phyloP scores from a whole-genome alignment of 2,797 vertebrate species.

The Onychomys arenicola region DNA sequence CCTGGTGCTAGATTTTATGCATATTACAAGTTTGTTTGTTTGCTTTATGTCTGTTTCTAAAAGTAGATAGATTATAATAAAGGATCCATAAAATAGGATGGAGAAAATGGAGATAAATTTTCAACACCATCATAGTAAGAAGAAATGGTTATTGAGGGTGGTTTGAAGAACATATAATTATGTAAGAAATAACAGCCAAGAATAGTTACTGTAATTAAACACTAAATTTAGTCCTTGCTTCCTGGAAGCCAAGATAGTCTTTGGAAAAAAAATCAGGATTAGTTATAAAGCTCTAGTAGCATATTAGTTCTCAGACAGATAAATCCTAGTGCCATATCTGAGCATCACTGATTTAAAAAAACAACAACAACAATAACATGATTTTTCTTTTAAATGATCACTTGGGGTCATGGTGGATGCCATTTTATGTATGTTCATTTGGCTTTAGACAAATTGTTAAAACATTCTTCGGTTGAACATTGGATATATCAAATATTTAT shows the following conservation, averaged over 20 bases:
- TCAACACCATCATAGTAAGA: slow-evolving; percentile 58
- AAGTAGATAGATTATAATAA: slow-evolving; percentile 63
- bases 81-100: slow-evolving; percentile 37
- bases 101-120: slow-evolving; percentile 72
- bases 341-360: neutral
- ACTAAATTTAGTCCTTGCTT: slow-evolving; percentile 73
- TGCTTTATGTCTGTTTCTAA: slow-evolving; percentile 66
- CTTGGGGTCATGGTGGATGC: neutral
- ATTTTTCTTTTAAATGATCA: neutral
- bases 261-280: slow-evolving; percentile 48
- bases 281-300: slow-evolving; percentile 5
- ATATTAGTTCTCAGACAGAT: slow-evolving; percentile 42
- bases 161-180: slow-evolving; percentile 72
- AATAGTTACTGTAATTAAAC: slow-evolving; percentile 73
- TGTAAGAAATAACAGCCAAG: slow-evolving; percentile 71
- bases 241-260: slow-evolving; percentile 62
- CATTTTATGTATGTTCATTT: slow-evolving; percentile 24
- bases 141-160: slow-evolving; percentile 54
- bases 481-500: slow-evolving; percentile 5
- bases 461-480: slow-evolving; percentile 25
- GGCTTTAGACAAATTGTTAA: slow-evolving; percentile 38
- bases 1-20: slow-evolving; percentile 37
- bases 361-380: no score
- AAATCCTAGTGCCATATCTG: slow-evolving; percentile 53
- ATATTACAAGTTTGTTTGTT: slow-evolving; percentile 68